These are phyloP conservation scores for Eira barbara DNA, from an alignment of 2,113 vertebrate species.

Conservation along the genomic window DNA sequence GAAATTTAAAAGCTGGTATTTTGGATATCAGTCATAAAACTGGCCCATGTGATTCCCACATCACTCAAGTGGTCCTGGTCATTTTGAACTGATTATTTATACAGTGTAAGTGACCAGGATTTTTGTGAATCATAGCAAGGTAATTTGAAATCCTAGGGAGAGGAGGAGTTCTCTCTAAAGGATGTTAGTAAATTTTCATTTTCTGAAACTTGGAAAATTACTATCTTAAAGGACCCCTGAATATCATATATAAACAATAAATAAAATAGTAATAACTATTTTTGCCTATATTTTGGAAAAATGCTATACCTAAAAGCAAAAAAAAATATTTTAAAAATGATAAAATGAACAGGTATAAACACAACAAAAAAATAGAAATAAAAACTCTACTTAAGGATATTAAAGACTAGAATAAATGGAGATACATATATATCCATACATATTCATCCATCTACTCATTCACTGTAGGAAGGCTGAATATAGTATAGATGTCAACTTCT, in stretches of 20 bases:
- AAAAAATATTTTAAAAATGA: not conserved
- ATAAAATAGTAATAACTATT: not conserved
- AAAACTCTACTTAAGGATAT: not conserved
- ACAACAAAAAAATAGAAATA: constrained; percentile 1
- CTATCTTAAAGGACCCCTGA: not conserved
- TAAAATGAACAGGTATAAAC: not conserved
- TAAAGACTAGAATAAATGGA: not conserved
- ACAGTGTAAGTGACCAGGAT: not conserved
- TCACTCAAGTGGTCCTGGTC: constrained; percentile 68
- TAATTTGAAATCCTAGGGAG: not conserved
- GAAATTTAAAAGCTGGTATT: not conserved
- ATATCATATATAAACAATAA: not conserved
- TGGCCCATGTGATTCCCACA: constrained; percentile 72
- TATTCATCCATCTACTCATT: not conserved
- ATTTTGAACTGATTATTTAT: constrained; percentile 66
- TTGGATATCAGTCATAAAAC: constrained; percentile 62
- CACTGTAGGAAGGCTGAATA: not conserved
- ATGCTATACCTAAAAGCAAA: not conserved
- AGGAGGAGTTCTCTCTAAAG: not conserved
- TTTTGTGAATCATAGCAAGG: not conserved
- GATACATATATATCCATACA: not conserved
- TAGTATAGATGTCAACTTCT: not conserved
- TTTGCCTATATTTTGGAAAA: constrained; percentile 31
- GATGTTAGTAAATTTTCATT: not conserved
- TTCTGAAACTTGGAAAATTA: not conserved